Conservation (phyloP, 2,797 vertebrate species). For the Sebastes melanostomus region DNA sequence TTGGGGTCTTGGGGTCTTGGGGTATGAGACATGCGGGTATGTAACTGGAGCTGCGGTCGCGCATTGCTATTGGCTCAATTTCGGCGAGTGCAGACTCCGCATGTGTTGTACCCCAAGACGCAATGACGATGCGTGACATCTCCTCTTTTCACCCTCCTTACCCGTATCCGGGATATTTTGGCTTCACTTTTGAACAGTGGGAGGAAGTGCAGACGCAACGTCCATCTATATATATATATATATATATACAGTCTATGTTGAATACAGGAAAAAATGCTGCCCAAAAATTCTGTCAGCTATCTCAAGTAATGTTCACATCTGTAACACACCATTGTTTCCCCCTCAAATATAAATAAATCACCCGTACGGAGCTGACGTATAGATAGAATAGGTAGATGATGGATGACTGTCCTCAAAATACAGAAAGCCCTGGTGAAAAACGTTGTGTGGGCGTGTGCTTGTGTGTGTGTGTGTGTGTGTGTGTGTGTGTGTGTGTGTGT, state of each 20-base stretch:
- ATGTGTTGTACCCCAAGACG: too few relatives aligned
- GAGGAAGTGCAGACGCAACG: too few relatives aligned
- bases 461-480: conserved; percentile 32
- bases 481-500: conserved; percentile 16
- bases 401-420: conserved; percentile 44
- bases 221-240: too few relatives aligned
- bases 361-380: not conserved
- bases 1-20: too few relatives aligned
- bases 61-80: too few relatives aligned
- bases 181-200: too few relatives aligned
- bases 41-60: not conserved
- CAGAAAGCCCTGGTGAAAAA: conserved; percentile 54
- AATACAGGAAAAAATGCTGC: not conserved
- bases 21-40: too few relatives aligned
- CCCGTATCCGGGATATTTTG: too few relatives aligned
- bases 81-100: too few relatives aligned
- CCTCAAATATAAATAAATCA: conserved; percentile 6
- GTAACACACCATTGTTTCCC: not conserved
- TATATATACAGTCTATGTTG: too few relatives aligned
- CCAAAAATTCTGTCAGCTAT: not conserved
- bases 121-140: too few relatives aligned
- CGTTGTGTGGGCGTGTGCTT: conserved; percentile 30
- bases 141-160: too few relatives aligned
- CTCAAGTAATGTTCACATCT: not conserved
- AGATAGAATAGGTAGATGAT: conserved; percentile 22